A percentile compares a stretch with the other conserved stretches of the same genome.
phyloP scores from a whole-genome alignment of 1,140 invertebrate species.

The Caenorhabditis brenneri region DNA sequence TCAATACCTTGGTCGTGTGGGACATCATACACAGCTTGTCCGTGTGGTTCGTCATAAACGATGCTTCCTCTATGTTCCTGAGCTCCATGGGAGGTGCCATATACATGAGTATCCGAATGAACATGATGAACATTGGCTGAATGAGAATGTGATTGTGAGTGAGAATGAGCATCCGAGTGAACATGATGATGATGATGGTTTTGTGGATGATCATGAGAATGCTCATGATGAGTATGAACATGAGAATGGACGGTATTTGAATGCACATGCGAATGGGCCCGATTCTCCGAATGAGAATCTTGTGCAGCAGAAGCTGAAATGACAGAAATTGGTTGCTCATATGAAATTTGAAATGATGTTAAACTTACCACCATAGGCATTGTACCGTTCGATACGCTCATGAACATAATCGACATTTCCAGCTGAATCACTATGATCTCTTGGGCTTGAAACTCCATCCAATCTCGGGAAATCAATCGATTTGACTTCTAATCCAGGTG shows the following conservation, averaged over 20 bases:
- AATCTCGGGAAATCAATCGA: conserved; percentile 10
- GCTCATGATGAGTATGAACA: neutral
- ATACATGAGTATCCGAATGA: conserved; percentile 2
- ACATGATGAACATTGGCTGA: neutral
- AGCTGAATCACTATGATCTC: conserved; percentile 13
- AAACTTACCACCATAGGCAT: neutral
- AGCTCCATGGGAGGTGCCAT: neutral
- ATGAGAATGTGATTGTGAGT: no score
- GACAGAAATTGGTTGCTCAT: no score
- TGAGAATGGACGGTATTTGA: conserved; percentile 18
- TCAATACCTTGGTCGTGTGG: neutral
- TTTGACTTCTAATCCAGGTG: neutral
- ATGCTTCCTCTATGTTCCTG: neutral
- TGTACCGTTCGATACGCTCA: conserved; percentile 30
- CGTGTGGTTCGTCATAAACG: conserved; percentile 13
- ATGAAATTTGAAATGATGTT: neutral
- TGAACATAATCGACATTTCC: conserved; percentile 10
- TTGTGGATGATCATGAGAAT: neutral
- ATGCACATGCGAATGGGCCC: neutral
- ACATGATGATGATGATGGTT: neutral
- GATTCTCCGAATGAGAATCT: conserved; percentile 14
- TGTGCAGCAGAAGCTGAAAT: neutral
- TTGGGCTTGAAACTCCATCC: neutral
- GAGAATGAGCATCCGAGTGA: neutral
- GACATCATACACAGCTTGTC: neutral